These are phyloP conservation scores for Anguilla obscura DNA, from an alignment of 2,797 vertebrate species.

Conservation along the genomic window DNA sequence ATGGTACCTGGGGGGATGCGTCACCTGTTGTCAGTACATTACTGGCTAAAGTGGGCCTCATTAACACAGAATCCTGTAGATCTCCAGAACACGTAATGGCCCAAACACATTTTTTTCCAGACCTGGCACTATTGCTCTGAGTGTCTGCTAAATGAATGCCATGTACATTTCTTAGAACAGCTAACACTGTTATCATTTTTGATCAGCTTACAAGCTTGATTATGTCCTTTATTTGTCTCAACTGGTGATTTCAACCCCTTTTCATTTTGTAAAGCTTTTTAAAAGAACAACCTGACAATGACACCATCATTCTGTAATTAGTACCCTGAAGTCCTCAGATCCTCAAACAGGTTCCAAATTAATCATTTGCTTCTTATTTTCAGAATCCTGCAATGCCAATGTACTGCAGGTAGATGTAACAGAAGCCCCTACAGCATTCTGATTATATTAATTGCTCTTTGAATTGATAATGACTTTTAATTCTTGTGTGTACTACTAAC, in stretches of 20 bases:
- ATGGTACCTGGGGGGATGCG: background rate
- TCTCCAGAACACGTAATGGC: background rate
- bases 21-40: background rate
- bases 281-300: background rate
- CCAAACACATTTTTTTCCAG: too few relatives aligned
- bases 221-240: background rate
- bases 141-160: too few relatives aligned
- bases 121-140: too few relatives aligned
- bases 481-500: background rate
- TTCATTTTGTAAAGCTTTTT: background rate
- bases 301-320: background rate
- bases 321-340: background rate
- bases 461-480: slow-evolving; percentile 29
- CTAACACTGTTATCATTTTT: background rate
- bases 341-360: background rate
- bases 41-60: background rate
- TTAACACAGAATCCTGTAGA: background rate
- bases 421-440: background rate
- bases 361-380: background rate
- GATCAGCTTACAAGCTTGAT: background rate
- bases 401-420: background rate
- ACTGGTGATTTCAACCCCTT: too few relatives aligned
- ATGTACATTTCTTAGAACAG: background rate
- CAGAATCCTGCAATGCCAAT: background rate
- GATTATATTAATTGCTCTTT: slow-evolving; percentile 16